Evolutionary conservation across 1,140 invertebrate genomes (phyloP).

Genomic region (Psilanteris sp.): DNA sequence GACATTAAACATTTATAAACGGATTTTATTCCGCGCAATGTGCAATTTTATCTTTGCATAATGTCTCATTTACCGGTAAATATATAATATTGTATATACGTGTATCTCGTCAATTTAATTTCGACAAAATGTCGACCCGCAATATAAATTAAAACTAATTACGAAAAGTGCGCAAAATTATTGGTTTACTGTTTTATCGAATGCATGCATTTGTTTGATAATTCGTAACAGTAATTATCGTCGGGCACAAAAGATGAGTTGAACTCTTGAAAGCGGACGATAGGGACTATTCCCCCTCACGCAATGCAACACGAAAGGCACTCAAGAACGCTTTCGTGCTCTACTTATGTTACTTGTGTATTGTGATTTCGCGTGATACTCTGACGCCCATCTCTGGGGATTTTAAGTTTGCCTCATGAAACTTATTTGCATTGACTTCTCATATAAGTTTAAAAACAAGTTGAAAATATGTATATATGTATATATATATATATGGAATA

Average conservation of each 20-base stretch:
- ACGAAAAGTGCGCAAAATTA: conserved; percentile 29
- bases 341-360: conserved; percentile 52
- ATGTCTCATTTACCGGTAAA: too few species aligned
- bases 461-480: too few species aligned
- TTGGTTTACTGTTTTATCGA: conserved; percentile 34
- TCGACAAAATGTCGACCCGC: conserved; percentile 5
- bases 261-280: conserved; percentile 31
- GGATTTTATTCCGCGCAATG: too few species aligned
- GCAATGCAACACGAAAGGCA: conserved; percentile 20
- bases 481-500: too few species aligned
- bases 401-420: conserved; percentile 20
- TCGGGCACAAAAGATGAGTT: conserved; percentile 39
- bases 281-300: conserved; percentile 15
- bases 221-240: conserved; percentile 35
- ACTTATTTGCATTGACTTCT: conserved; percentile 11
- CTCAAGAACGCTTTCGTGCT: conserved; percentile 51
- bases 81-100: too few species aligned
- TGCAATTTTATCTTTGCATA: too few species aligned
- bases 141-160: conserved; percentile 35
- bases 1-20: too few species aligned
- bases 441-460: too few species aligned
- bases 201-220: conserved; percentile 10
- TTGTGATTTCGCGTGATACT: conserved; percentile 55
- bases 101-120: too few species aligned
- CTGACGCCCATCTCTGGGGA: conserved; percentile 12